phyloP scores from a whole-genome alignment of 2,888 invertebrate genomes.

The Eudasyphora cyanicolor region DNA sequence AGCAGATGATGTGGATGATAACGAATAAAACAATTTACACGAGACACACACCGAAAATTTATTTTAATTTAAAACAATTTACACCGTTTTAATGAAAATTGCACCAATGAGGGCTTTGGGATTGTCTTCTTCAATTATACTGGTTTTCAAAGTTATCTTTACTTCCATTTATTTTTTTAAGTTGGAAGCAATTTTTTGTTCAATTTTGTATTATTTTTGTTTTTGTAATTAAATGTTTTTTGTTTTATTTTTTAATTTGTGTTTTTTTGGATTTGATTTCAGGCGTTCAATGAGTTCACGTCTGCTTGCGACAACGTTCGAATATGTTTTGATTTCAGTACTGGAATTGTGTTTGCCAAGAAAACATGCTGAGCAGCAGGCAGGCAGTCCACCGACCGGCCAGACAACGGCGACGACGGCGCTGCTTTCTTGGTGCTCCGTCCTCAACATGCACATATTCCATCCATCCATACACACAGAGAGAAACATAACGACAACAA shows the following conservation, averaged over 20 bases:
- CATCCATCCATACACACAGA: neutral
- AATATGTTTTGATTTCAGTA: slow-evolving; percentile 56
- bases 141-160: neutral
- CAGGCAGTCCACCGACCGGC: neutral
- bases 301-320: slow-evolving; percentile 55
- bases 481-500: neutral
- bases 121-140: neutral
- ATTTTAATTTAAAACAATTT: neutral
- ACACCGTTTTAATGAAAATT: neutral
- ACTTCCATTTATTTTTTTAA: slow-evolving; percentile 11
- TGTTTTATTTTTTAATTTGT: slow-evolving; percentile 19
- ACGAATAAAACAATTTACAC: neutral
- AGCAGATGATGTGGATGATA: too few relatives aligned
- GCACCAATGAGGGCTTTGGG: neutral
- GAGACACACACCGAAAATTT: neutral
- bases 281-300: slow-evolving; percentile 41
- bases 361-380: slow-evolving; percentile 46
- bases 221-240: neutral
- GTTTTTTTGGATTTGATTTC: slow-evolving; percentile 18
- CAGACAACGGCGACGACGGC: slow-evolving; percentile 4
- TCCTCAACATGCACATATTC: neutral
- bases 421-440: slow-evolving; percentile 20
- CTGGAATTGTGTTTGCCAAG: slow-evolving; percentile 44
- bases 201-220: slow-evolving; percentile 17
- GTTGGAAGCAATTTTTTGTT: slow-evolving; percentile 14